These are phyloP conservation scores for Cladopsammia gracilis DNA, from an alignment of 64 coral and sea anemone species.

Conservation along the genomic window DNA sequence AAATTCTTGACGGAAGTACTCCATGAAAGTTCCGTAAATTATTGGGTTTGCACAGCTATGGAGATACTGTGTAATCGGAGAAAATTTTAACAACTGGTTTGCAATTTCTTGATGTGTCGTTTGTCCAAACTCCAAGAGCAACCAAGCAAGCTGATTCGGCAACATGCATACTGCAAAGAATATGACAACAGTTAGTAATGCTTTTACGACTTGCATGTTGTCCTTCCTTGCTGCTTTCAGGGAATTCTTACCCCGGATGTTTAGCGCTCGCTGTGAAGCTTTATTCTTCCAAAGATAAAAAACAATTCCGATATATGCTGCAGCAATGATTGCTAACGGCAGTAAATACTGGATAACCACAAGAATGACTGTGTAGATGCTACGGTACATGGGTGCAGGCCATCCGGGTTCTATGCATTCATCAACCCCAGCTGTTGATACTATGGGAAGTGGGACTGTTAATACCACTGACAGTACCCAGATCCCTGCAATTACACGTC, in stretches of 20 bases:
- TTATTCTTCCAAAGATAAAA: not conserved
- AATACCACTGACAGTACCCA: not conserved
- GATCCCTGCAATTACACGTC: not conserved
- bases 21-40: slow-evolving; percentile 63
- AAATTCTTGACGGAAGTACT: slow-evolving; percentile 36
- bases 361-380: slow-evolving; percentile 1
- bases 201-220: slow-evolving; percentile 68
- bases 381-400: not conserved
- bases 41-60: slow-evolving; percentile 65
- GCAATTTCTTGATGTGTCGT: slow-evolving; percentile 28
- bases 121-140: slow-evolving; percentile 60
- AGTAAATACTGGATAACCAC: slow-evolving; percentile 7
- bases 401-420: slow-evolving; percentile 3
- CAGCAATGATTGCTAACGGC: slow-evolving; percentile 5
- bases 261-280: slow-evolving; percentile 15
- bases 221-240: slow-evolving; percentile 12
- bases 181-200: slow-evolving; percentile 50
- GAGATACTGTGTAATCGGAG: slow-evolving; percentile 44
- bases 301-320: not conserved
- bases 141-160: slow-evolving; percentile 58
- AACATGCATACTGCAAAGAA: slow-evolving; percentile 72
- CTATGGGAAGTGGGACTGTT: not conserved
- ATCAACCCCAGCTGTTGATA: not conserved
- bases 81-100: slow-evolving; percentile 32
- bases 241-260: slow-evolving; percentile 25